A percentile compares a stretch with the other conserved stretches of the same genome.
phyloP scores from a whole-genome alignment of 2,113 vertebrate species.

The Anas platyrhynchos region DNA sequence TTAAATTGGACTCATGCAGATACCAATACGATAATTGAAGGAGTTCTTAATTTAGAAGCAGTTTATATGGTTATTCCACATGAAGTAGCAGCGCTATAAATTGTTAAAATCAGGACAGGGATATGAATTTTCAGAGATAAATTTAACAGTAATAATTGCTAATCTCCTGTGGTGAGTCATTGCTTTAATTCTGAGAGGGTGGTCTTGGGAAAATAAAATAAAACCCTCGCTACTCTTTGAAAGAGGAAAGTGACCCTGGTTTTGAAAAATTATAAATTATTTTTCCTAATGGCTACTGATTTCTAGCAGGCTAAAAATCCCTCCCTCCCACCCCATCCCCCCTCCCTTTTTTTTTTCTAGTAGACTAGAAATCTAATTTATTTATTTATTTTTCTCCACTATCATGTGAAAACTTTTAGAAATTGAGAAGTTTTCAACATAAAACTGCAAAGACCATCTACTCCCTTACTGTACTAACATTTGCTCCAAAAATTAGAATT shows the following conservation, averaged over 20 bases:
- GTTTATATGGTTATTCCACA: background rate
- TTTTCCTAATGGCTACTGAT: background rate
- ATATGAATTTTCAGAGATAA: background rate
- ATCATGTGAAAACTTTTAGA: background rate
- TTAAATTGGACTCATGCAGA: background rate
- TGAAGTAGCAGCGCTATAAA: background rate
- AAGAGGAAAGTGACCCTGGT: background rate
- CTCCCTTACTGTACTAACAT: background rate
- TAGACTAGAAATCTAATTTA: no score
- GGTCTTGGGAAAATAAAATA: background rate
- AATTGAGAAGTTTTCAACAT: background rate
- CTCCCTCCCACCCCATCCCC: no score
- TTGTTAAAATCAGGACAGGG: background rate
- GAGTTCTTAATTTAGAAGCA: slow-evolving; percentile 20
- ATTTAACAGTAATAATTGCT: background rate
- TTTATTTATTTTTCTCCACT: background rate
- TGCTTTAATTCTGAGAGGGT: background rate
- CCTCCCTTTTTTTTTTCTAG: no score
- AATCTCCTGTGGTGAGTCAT: background rate
- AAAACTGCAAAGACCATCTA: background rate
- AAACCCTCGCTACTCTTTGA: background rate
- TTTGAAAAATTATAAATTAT: background rate
- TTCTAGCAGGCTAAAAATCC: background rate
- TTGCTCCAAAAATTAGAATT: background rate
- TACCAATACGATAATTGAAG: background rate